phyloP scores from a whole-genome alignment of 1,140 invertebrate genomes.

The Euwallacea fornicatus region DNA sequence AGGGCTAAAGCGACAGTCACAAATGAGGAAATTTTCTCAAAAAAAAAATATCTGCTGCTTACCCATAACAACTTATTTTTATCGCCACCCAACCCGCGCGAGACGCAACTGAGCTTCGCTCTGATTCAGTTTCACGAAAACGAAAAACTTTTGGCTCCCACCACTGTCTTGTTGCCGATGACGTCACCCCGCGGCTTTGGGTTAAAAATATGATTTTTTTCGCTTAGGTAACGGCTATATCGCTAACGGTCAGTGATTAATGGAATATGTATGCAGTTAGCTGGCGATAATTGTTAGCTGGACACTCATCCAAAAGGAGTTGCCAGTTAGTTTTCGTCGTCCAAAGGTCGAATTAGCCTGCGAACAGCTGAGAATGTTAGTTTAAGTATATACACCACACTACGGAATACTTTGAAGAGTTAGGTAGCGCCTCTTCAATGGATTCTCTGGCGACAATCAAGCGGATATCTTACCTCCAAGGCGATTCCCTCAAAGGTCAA shows the following conservation, averaged over 20 bases:
- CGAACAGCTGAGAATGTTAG: no score
- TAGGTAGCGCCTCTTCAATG: no score
- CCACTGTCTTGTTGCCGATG: neutral
- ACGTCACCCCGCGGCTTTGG: constrained; percentile 9
- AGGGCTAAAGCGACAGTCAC: neutral
- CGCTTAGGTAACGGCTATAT: neutral
- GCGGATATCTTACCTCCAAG: constrained; percentile 46
- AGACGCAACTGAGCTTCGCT: constrained; percentile 12
- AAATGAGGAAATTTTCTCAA: constrained; percentile 7
- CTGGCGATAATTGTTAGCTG: no score
- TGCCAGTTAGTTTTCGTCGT: no score
- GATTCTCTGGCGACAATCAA: no score
- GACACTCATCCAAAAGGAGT: no score
- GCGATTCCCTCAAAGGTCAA: constrained; percentile 38
- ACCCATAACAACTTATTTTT: constrained; percentile 28
- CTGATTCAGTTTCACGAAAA: constrained; percentile 20
- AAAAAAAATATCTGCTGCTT: constrained; percentile 18
- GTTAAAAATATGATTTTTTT: constrained; percentile 1
- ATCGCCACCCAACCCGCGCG: constrained; percentile 15
- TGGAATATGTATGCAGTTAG: constrained; percentile 8
- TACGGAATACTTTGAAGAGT: no score
- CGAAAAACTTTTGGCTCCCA: constrained; percentile 17
- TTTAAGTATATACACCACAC: no score
- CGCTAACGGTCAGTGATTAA: constrained; percentile 8
- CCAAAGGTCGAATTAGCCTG: no score